A percentile compares a stretch with the other conserved stretches of the same genome.
phyloP scores from a whole-genome alignment of 1,140 invertebrate species.

The Zophobas atratus region DNA sequence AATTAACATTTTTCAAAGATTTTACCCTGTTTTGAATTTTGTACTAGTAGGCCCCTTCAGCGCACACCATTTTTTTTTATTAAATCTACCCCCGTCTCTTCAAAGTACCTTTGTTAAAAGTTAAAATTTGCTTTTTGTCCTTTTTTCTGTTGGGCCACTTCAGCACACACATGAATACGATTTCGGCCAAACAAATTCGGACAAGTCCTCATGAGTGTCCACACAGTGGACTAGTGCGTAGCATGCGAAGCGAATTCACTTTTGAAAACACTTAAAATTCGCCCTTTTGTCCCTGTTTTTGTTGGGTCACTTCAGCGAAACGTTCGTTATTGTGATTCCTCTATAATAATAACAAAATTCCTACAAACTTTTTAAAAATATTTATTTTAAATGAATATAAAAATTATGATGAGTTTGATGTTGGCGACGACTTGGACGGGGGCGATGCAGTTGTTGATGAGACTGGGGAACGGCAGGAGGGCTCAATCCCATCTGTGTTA shows the following conservation, averaged over 20 bases:
- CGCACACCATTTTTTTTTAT: no score
- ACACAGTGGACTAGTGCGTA: no score
- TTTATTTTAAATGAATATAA: slow-evolving; percentile 22
- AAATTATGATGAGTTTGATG: slow-evolving; percentile 17
- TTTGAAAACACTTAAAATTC: slow-evolving; percentile 14
- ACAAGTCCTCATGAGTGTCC: no score
- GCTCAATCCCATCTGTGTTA: slow-evolving; percentile 15
- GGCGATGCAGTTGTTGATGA: slow-evolving; percentile 20
- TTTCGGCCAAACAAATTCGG: no score
- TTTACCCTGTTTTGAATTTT: no score
- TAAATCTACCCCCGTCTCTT: no score
- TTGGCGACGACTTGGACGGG: slow-evolving; percentile 4
- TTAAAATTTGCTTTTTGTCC: no score
- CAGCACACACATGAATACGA: no score
- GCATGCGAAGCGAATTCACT: neutral
- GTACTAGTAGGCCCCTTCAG: no score
- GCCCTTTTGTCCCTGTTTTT: slow-evolving; percentile 1
- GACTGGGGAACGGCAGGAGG: slow-evolving; percentile 21
- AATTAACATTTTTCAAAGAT: no score
- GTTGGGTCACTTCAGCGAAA: slow-evolving; percentile 14
- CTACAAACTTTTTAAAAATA: slow-evolving; percentile 18
- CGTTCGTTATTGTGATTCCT: slow-evolving; percentile 12
- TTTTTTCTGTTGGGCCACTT: no score
- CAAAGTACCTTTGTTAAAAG: no score
- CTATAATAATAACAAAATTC: slow-evolving; percentile 21